Conservation (phyloP, 2,113 vertebrate species). For the Cinclus mexicanus region DNA sequence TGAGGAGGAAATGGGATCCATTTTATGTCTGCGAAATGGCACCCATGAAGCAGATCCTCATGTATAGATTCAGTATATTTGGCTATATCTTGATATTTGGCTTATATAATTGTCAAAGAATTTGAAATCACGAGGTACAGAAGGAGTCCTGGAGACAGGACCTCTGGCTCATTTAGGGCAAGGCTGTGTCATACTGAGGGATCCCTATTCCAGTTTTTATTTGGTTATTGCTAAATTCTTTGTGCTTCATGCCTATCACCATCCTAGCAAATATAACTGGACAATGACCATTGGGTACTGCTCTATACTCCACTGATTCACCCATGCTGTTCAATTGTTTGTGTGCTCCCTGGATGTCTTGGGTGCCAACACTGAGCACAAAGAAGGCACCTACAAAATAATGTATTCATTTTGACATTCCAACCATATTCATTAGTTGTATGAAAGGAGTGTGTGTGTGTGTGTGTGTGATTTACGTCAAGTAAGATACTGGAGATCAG, state of each 20-base stretch:
- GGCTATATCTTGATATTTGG: background rate
- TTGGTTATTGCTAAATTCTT: background rate
- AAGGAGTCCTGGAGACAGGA: background rate
- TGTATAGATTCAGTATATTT: background rate
- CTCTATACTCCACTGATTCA: background rate
- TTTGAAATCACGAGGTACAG: background rate
- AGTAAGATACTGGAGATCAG: background rate
- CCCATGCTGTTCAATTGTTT: accelerated
- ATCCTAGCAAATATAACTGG: background rate
- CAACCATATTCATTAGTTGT: background rate
- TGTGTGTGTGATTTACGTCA: background rate
- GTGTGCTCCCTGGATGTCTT: background rate
- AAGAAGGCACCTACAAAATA: background rate
- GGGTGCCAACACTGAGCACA: background rate
- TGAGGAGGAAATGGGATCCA: background rate
- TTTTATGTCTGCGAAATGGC: background rate
- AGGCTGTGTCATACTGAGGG: background rate
- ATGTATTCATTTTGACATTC: background rate
- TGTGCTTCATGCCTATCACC: background rate
- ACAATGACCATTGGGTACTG: background rate
- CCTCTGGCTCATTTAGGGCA: background rate
- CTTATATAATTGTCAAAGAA: background rate
- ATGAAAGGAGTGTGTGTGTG: background rate
- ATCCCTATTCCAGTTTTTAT: background rate
- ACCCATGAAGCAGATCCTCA: background rate